Percentiles rank a stretch among this genome's conserved stretches.
phyloP scores from a whole-genome alignment of 2,888 invertebrate genomes.

The Rhodophaea formosa region DNA sequence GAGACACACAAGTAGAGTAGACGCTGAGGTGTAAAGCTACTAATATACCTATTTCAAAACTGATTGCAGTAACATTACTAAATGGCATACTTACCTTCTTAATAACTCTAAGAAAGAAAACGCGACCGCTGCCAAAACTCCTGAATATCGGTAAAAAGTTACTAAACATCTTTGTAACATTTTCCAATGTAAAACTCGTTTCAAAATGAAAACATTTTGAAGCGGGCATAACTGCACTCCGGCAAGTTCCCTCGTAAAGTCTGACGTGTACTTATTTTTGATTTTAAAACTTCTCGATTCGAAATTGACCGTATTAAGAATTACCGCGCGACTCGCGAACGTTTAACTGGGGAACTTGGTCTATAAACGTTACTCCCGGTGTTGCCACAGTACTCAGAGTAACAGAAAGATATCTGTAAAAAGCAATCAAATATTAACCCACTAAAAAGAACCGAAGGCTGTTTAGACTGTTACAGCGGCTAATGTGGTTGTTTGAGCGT shows the following conservation, averaged over 20 bases:
- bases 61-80: no score
- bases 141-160: not conserved
- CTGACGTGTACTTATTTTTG: conserved; percentile 16
- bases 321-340: conserved; percentile 9
- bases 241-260: conserved; percentile 4
- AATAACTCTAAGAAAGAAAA: no score
- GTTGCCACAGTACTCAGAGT: not conserved
- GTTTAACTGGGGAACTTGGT: conserved; percentile 11
- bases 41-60: no score
- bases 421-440: no score
- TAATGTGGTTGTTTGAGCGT: no score
- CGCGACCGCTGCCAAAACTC: no score
- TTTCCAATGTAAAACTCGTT: conserved; percentile 5
- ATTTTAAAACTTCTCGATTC: conserved; percentile 13
- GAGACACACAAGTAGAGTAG: no score
- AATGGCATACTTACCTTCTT: no score
- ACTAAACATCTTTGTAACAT: not conserved
- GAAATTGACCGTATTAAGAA: conserved; percentile 17
- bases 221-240: conserved; percentile 2
- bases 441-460: no score
- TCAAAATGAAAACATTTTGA: conserved; percentile 7
- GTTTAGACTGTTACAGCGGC: no score
- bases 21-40: no score
- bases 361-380: conserved; percentile 8
- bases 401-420: not conserved